Conservation (phyloP, 1,140 invertebrate genomes). For the Nasonia longicornis region DNA sequence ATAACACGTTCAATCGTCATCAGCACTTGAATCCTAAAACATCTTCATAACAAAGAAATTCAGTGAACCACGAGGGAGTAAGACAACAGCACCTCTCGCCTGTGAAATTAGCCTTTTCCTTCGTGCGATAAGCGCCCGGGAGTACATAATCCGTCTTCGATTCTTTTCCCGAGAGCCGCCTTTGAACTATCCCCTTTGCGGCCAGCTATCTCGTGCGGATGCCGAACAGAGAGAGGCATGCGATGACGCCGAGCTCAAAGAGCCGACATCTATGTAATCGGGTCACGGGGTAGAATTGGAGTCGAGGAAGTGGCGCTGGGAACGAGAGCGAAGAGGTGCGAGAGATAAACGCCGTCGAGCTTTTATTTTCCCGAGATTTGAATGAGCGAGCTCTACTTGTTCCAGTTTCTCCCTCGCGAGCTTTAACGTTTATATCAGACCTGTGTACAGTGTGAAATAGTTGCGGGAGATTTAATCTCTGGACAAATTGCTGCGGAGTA, state of each 20-base stretch:
- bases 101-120: conserved; percentile 5
- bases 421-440: not conserved
- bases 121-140: not conserved
- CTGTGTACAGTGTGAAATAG: not conserved
- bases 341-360: not conserved
- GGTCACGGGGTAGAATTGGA: not conserved
- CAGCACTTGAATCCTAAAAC: too few relatives aligned
- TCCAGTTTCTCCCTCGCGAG: not conserved
- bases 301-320: not conserved
- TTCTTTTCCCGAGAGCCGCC: conserved; percentile 5
- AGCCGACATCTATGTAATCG: conserved; percentile 8
- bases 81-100: conserved; percentile 1
- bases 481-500: not conserved
- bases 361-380: not conserved
- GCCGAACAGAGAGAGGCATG: not conserved
- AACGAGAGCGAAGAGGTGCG: not conserved
- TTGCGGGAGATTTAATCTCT: not conserved
- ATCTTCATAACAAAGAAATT: too few relatives aligned
- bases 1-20: too few relatives aligned
- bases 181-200: conserved; percentile 9
- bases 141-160: conserved; percentile 22
- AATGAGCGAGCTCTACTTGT: not conserved
- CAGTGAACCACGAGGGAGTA: not conserved
- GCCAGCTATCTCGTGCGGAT: not conserved
- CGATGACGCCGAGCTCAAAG: not conserved